Evolutionary conservation across 1,140 invertebrate genomes (phyloP).

Genomic region (Drosophila asahinai): DNA sequence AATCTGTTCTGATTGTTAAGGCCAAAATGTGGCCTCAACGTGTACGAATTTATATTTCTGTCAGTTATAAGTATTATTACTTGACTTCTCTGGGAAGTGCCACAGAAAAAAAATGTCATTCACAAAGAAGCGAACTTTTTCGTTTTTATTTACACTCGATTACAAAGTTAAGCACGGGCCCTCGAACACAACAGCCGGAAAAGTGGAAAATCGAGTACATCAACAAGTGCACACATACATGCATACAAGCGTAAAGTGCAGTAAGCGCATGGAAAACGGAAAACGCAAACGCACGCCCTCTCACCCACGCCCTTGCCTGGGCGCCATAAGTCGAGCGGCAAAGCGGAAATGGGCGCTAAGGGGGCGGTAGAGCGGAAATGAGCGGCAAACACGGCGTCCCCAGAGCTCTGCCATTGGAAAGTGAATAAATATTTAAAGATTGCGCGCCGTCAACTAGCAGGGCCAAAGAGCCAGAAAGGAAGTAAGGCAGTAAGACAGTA

Average conservation of each 20-base stretch:
- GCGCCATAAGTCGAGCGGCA: not conserved
- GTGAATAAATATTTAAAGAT: constrained; percentile 50
- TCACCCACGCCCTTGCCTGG: not conserved
- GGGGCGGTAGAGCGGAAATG: constrained; percentile 59
- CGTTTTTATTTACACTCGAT: constrained; percentile 25
- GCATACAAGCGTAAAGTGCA: constrained; percentile 35
- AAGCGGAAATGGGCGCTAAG: constrained; percentile 13
- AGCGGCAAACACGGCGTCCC: constrained; percentile 53
- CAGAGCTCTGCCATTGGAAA: constrained; percentile 7
- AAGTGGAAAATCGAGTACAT: constrained; percentile 47
- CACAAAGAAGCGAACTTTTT: constrained; percentile 1
- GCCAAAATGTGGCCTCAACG: no score
- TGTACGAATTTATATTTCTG: not conserved
- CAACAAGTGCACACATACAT: constrained; percentile 33
- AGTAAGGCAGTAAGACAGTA: not conserved
- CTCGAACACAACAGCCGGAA: constrained; percentile 39
- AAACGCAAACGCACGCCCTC: constrained; percentile 11
- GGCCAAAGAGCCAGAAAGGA: not conserved
- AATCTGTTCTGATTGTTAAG: constrained; percentile 4
- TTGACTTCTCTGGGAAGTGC: not conserved
- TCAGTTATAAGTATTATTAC: not conserved
- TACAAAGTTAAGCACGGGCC: constrained; percentile 26
- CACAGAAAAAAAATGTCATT: not conserved
- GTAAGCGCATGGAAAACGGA: constrained; percentile 17
- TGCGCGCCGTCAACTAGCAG: constrained; percentile 1